phyloP scores from a whole-genome alignment of 2,888 invertebrate genomes.

The Diloba caeruleocephala region DNA sequence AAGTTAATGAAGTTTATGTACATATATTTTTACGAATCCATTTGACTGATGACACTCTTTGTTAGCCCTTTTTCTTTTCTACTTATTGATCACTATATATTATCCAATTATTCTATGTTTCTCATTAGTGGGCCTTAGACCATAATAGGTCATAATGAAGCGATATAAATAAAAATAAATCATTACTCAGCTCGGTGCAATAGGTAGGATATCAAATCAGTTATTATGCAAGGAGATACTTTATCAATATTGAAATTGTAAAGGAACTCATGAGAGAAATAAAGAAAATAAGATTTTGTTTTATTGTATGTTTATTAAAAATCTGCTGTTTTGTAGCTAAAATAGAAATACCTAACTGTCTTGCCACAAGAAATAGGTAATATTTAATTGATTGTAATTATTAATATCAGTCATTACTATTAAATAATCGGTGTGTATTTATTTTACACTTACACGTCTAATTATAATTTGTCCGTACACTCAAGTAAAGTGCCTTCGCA shows the following conservation, averaged over 20 bases:
- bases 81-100: neutral
- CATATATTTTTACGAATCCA: constrained; percentile 56
- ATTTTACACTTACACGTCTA: neutral
- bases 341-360: too few relatives aligned
- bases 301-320: constrained; percentile 1
- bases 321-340: constrained; percentile 16
- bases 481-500: neutral
- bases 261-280: constrained; percentile 5
- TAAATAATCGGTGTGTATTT: too few relatives aligned
- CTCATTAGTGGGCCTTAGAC: too few relatives aligned
- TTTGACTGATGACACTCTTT: constrained; percentile 63
- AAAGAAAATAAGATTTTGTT: neutral
- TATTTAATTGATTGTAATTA: too few relatives aligned
- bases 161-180: constrained; percentile 15
- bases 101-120: too few relatives aligned
- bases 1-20: constrained; percentile 9
- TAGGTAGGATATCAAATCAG: constrained; percentile 36
- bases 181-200: constrained; percentile 11
- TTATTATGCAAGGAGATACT: constrained; percentile 35
- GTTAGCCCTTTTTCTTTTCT: neutral
- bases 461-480: neutral
- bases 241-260: constrained; percentile 15
- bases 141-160: constrained; percentile 5
- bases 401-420: too few relatives aligned
- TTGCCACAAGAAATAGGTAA: too few relatives aligned